Conservation (phyloP, 2,797 vertebrate genomes). For the Microctenopoma lineatum region DNA sequence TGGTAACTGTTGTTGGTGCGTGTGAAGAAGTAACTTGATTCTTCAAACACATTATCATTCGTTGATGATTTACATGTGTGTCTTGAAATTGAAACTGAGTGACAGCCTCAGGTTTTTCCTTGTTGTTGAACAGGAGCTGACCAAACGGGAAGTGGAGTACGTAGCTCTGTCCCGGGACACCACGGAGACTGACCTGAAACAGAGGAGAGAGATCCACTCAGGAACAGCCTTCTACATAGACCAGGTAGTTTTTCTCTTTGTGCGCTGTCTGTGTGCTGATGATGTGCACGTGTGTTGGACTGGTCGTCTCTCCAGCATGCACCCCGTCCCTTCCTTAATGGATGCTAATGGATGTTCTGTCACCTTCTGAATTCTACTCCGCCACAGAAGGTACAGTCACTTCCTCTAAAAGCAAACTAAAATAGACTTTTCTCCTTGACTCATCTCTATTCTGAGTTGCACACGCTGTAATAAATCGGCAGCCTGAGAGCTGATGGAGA, state of each 20-base stretch:
- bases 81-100: no score
- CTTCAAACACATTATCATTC: no score
- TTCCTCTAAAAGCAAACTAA: neutral
- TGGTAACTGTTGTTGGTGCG: no score
- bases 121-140: conserved; percentile 88
- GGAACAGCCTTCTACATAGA: conserved; percentile 97
- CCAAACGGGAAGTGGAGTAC: conserved; percentile 94
- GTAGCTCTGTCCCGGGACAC: conserved; percentile 94
- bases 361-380: neutral
- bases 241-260: conserved; percentile 82
- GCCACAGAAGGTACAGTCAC: no score
- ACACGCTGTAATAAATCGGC: neutral
- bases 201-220: conserved; percentile 93
- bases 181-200: conserved; percentile 96
- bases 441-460: neutral
- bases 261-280: neutral
- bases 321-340: neutral
- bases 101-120: neutral
- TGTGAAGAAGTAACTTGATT: no score
- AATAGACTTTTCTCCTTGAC: neutral
- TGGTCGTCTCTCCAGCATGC: neutral
- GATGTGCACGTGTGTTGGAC: neutral
- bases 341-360: neutral
- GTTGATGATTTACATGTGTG: no score
- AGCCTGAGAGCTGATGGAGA: neutral